Evolutionary conservation across 2,113 vertebrate genomes (phyloP).

Genomic region (Otocyon megalotis): DNA sequence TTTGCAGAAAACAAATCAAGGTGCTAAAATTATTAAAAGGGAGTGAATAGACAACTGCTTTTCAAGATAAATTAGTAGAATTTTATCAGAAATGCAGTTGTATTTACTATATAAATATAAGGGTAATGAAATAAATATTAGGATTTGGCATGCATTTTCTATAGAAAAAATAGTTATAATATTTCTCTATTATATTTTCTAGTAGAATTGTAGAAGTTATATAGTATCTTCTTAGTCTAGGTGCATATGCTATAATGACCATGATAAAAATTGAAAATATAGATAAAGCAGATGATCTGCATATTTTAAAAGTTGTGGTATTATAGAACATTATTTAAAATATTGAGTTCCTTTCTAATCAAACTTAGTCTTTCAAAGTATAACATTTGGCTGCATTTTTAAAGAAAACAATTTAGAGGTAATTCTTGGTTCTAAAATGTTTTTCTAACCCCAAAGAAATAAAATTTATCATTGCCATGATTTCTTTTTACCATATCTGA

Average conservation of each 20-base stretch:
- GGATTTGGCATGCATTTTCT: constrained; percentile 81
- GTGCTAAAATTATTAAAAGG: constrained; percentile 29
- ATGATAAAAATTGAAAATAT: constrained; percentile 63
- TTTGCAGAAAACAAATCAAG: neutral
- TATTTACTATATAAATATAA: constrained; percentile 66
- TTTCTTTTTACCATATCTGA: neutral
- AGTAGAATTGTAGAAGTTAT: constrained; percentile 54
- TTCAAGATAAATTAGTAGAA: constrained; percentile 35
- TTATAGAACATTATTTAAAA: neutral
- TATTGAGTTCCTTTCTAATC: neutral
- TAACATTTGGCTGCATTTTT: constrained; percentile 18
- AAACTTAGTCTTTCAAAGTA: neutral
- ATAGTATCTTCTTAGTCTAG: constrained; percentile 51
- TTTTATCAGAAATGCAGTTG: constrained; percentile 49
- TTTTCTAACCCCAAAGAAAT: neutral
- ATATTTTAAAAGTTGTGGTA: neutral
- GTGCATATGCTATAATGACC: neutral
- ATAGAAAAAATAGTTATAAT: constrained; percentile 78
- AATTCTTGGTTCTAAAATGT: neutral
- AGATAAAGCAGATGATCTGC: constrained; percentile 25
- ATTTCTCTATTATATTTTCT: constrained; percentile 76
- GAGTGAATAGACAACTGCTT: constrained; percentile 66
- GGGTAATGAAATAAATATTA: constrained; percentile 83
- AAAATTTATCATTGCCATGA: neutral
- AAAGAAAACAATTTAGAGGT: neutral